Percentiles rank a stretch among this genome's conserved stretches.
Conservation (phyloP, 1,140 invertebrate species). For the Condylostylus longicornis region DNA sequence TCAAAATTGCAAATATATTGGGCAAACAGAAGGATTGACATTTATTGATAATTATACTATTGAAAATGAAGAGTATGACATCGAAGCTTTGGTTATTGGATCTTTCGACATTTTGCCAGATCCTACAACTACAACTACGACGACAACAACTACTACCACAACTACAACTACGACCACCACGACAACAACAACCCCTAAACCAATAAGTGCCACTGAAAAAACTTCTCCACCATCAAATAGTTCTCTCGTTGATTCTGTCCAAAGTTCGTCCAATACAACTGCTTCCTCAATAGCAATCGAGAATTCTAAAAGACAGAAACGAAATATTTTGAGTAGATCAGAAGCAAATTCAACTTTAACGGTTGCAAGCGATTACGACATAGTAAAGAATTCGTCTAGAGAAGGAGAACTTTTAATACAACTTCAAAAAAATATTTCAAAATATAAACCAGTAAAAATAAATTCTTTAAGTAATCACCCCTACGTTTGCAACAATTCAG, state of each 20-base stretch:
- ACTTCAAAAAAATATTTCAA: conserved; percentile 11
- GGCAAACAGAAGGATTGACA: conserved; percentile 41
- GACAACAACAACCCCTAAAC: conserved; percentile 36
- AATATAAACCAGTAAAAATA: neutral
- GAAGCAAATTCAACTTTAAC: conserved; percentile 11
- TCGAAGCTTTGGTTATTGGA: conserved; percentile 53
- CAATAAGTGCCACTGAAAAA: conserved; percentile 22
- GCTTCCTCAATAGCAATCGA: conserved; percentile 13
- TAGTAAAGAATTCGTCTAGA: conserved; percentile 13
- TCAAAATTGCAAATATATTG: conserved; percentile 55
- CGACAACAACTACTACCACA: conserved; percentile 36
- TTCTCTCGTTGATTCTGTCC: too few species aligned
- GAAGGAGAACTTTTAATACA: conserved; percentile 10
- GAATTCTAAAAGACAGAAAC: too few species aligned
- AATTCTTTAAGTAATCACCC: conserved; percentile 13
- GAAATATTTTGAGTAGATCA: conserved; percentile 8
- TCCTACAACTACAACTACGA: conserved; percentile 40
- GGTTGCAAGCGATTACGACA: conserved; percentile 9
- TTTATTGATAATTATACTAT: conserved; percentile 47
- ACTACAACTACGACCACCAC: conserved; percentile 38
- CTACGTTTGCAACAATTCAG: conserved; percentile 43
- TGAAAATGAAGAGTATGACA: conserved; percentile 40
- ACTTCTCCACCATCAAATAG: too few species aligned
- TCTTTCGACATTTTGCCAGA: conserved; percentile 46
- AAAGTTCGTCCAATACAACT: conserved; percentile 8